A percentile compares a stretch with the other conserved stretches of the same genome.
Conservation (phyloP, 2,888 invertebrate genomes). For the Leptothorax acervorum region DNA sequence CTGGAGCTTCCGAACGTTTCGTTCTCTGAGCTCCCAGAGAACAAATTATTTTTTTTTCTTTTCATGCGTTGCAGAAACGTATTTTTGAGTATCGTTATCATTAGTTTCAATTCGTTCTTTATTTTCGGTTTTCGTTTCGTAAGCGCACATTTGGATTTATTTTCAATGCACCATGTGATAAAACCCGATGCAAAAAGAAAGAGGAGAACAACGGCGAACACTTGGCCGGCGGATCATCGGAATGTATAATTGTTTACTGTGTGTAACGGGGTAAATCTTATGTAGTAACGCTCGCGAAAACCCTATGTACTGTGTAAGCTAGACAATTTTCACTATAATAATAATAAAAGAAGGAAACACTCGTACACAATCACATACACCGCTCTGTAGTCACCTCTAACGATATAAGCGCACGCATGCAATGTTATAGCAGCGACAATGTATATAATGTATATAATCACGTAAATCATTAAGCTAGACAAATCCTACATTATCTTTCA, state of each 20-base stretch:
- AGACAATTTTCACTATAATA: conserved; percentile 79
- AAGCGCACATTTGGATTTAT: conserved; percentile 62
- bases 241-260: conserved; percentile 71
- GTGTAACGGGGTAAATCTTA: conserved; percentile 71
- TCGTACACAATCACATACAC: conserved; percentile 64
- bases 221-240: conserved; percentile 71
- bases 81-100: conserved; percentile 3
- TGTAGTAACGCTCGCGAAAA: conserved; percentile 71
- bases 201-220: conserved; percentile 55
- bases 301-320: conserved; percentile 75
- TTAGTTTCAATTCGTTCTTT: conserved; percentile 17
- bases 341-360: conserved; percentile 45
- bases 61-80: not conserved
- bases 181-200: conserved; percentile 37
- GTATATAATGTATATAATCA: conserved; percentile 84
- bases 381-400: conserved; percentile 77
- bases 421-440: conserved; percentile 76
- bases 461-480: conserved; percentile 80
- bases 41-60: conserved; percentile 20
- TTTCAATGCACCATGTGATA: conserved; percentile 75
- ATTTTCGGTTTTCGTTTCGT: conserved; percentile 37
- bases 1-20: not conserved
- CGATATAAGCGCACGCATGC: conserved; percentile 76
- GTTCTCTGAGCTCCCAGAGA: not conserved
- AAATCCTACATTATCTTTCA: conserved; percentile 82